Conservation (phyloP, 2,113 vertebrate species). For the Tylochromis polylepis region DNA sequence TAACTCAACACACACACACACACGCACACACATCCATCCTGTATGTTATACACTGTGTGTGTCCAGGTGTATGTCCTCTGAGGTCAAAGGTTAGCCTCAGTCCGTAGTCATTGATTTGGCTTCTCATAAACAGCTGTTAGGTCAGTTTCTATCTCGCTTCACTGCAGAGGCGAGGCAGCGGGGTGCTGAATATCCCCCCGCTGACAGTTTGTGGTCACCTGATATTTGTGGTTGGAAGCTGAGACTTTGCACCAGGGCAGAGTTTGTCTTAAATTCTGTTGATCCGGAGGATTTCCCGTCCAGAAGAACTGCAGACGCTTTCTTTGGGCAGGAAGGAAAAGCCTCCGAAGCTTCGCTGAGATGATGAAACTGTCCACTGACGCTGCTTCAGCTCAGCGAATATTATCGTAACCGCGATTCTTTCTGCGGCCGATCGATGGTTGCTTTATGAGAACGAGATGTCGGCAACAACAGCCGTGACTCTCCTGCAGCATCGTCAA, state of each 20-base stretch:
- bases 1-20: slow-evolving; percentile 25
- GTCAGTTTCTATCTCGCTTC: not conserved
- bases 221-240: not conserved
- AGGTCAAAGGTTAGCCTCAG: slow-evolving; percentile 24
- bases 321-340: not conserved
- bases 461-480: not conserved
- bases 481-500: not conserved
- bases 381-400: not conserved
- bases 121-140: slow-evolving; percentile 19
- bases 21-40: not conserved
- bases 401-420: not conserved
- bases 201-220: not conserved
- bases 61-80: not conserved
- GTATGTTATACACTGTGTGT: not conserved
- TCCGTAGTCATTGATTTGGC: not conserved
- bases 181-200: not conserved
- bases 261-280: not conserved
- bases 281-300: not conserved
- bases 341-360: not conserved
- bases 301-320: not conserved
- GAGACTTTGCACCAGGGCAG: not conserved
- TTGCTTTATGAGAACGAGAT: not conserved
- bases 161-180: not conserved
- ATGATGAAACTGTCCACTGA: not conserved
- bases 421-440: not conserved